These are phyloP conservation scores for Rhimphoctona megacephalus DNA, from an alignment of 2,888 invertebrate genomes.

Conservation along the genomic window DNA sequence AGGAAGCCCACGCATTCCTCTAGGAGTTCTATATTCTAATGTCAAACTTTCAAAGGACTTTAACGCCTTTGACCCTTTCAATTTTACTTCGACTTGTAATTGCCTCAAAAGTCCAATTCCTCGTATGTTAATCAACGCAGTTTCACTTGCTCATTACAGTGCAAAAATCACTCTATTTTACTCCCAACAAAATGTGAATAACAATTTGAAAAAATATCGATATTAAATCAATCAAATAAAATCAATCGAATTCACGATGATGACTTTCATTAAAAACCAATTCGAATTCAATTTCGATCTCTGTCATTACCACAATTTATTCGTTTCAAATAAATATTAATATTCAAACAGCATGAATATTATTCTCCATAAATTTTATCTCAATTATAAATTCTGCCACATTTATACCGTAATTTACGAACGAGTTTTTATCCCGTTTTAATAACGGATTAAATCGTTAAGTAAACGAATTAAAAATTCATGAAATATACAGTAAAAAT, in stretches of 20 bases:
- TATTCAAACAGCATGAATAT: neutral
- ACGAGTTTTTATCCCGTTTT: neutral
- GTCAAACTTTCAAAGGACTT: conserved; percentile 42
- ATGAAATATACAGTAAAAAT: neutral
- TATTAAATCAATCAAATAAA: too few relatives aligned
- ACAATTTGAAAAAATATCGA: too few relatives aligned
- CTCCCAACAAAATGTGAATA: too few relatives aligned
- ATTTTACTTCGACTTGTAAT: conserved; percentile 30
- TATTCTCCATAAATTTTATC: neutral
- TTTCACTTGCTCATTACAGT: neutral
- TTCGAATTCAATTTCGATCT: neutral
- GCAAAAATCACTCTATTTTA: neutral
- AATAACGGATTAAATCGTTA: neutral
- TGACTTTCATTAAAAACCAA: neutral
- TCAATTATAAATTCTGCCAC: neutral
- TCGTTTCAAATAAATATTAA: neutral
- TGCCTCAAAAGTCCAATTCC: conserved; percentile 8
- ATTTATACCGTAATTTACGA: neutral
- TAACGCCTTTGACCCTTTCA: conserved; percentile 32
- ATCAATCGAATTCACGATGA: neutral
- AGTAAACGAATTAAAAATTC: neutral
- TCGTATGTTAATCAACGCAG: neutral
- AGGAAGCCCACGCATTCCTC: conserved; percentile 69
- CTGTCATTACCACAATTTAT: neutral
- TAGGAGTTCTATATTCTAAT: conserved; percentile 61